Conservation (phyloP, 1,140 invertebrate genomes). For the Papilio xuthus region DNA sequence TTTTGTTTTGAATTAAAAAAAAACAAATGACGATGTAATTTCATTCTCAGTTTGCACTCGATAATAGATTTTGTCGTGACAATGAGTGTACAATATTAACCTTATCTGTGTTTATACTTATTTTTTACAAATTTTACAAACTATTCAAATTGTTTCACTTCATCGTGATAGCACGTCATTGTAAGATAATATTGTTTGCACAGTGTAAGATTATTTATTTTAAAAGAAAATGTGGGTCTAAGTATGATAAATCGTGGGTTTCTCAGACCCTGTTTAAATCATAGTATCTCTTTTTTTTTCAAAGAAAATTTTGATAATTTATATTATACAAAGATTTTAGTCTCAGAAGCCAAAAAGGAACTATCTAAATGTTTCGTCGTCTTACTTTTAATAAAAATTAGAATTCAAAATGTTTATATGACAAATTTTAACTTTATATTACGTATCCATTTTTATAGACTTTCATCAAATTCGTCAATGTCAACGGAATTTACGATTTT, state of each 20-base stretch:
- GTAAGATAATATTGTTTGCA: background rate
- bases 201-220: background rate
- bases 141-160: background rate
- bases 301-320: too few species aligned
- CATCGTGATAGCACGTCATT: background rate
- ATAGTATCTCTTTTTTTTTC: too few species aligned
- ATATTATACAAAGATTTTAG: too few species aligned
- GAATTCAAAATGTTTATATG: background rate
- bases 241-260: background rate
- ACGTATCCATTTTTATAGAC: conserved; percentile 41
- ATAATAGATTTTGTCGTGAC: background rate
- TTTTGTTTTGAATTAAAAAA: too few species aligned
- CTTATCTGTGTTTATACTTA: background rate
- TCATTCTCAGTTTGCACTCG: too few species aligned
- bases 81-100: background rate
- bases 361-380: too few species aligned
- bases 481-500: conserved; percentile 55
- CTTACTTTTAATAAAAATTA: too few species aligned
- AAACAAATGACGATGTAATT: too few species aligned
- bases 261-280: too few species aligned
- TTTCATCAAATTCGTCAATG: conserved; percentile 56
- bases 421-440: background rate
- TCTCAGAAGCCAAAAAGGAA: too few species aligned
- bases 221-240: background rate
- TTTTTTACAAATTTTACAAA: background rate